Evolutionary conservation across 2,113 vertebrate genomes (phyloP).

Genomic region (Brachypteracias leptosomus): DNA sequence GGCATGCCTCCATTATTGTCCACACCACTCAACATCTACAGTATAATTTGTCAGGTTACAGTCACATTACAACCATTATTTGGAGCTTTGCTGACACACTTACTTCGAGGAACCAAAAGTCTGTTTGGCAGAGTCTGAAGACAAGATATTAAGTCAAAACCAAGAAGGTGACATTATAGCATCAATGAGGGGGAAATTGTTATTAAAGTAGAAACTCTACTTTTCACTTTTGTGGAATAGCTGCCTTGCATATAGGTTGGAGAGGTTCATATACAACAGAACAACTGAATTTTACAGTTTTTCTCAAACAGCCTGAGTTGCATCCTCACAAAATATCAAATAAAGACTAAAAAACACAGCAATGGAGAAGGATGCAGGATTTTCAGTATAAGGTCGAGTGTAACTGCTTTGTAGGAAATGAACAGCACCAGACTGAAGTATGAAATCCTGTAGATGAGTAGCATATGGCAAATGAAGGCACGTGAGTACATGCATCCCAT

Average conservation of each 20-base stretch:
- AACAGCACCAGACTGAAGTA: slow-evolving; percentile 32
- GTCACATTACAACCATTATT: background rate
- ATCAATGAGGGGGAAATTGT: background rate
- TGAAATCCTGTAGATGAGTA: slow-evolving; percentile 25
- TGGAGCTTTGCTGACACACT: background rate
- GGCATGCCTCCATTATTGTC: background rate
- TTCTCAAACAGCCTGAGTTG: background rate
- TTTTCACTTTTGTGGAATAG: background rate
- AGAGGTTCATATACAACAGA: background rate
- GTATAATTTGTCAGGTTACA: background rate
- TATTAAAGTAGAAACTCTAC: background rate
- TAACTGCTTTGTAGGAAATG: background rate
- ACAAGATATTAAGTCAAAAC: background rate
- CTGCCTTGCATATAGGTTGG: background rate
- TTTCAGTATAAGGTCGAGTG: background rate
- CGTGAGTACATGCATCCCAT: slow-evolving; percentile 12
- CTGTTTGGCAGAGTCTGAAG: background rate
- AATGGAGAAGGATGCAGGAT: background rate
- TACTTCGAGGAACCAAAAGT: background rate
- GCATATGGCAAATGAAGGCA: slow-evolving; percentile 62
- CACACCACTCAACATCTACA: background rate
- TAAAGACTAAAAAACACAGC: background rate
- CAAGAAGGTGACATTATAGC: background rate
- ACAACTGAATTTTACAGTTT: background rate
- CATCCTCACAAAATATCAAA: background rate